phyloP scores from a whole-genome alignment of 2,888 invertebrate genomes.

The Ethmia dodecea region DNA sequence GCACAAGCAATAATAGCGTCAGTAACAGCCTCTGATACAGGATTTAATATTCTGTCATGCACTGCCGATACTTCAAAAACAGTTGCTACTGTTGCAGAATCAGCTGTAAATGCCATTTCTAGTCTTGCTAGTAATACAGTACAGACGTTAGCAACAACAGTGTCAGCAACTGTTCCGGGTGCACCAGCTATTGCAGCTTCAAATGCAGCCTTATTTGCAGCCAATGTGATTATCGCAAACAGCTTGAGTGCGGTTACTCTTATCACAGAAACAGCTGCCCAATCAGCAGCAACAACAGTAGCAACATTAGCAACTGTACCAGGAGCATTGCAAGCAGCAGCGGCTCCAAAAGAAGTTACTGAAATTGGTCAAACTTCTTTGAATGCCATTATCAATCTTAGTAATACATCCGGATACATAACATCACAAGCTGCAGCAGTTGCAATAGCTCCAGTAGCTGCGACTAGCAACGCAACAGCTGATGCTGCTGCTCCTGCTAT shows the following conservation, averaged over 20 bases:
- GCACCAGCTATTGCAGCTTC: not conserved
- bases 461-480: not conserved
- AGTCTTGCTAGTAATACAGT: too few relatives aligned
- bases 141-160: too few relatives aligned
- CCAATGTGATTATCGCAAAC: too few relatives aligned
- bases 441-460: not conserved
- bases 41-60: too few relatives aligned
- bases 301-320: not conserved
- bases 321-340: not conserved
- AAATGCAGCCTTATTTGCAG: not conserved
- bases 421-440: not conserved
- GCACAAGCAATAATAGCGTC: too few relatives aligned
- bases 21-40: too few relatives aligned
- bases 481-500: not conserved
- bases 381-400: not conserved
- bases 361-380: not conserved
- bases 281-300: not conserved
- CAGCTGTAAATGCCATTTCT: too few relatives aligned
- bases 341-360: not conserved
- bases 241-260: too few relatives aligned
- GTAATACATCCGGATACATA: not conserved
- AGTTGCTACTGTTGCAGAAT: too few relatives aligned
- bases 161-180: not conserved
- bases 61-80: too few relatives aligned
- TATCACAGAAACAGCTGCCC: too few relatives aligned